phyloP scores from a whole-genome alignment of 2,113 vertebrate species.

The Bubalus kerabau region DNA sequence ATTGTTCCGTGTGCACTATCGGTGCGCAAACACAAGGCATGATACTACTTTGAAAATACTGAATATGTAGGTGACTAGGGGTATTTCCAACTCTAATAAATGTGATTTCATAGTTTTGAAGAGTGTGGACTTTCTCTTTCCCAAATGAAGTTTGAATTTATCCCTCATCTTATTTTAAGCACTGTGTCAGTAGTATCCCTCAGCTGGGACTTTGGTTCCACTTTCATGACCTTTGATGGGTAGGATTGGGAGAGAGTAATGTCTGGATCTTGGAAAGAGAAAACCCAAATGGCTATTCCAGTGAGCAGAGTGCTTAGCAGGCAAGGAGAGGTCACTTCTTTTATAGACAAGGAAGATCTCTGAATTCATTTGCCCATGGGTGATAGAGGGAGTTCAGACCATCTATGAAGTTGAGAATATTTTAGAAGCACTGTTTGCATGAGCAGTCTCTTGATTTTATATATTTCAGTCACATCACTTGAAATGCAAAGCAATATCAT shows the following conservation, averaged over 20 bases:
- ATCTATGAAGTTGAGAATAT: background rate
- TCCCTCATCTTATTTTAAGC: background rate
- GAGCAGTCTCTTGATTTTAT: background rate
- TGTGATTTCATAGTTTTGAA: background rate
- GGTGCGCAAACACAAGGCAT: background rate
- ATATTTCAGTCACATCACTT: background rate
- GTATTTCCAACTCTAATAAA: background rate
- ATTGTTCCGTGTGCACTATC: background rate
- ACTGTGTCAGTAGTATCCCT: background rate
- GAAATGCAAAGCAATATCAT: background rate
- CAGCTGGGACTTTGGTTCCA: background rate
- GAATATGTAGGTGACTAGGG: background rate
- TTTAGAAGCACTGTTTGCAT: background rate
- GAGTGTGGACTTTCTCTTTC: background rate
- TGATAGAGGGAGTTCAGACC: too few relatives aligned
- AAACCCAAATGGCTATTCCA: background rate
- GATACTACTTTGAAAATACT: background rate
- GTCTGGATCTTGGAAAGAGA: background rate
- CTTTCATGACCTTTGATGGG: background rate
- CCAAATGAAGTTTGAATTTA: background rate
- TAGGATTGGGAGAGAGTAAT: background rate
- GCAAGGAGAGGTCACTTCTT: background rate
- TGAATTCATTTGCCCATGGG: background rate
- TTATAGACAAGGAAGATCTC: background rate
- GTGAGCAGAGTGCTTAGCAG: background rate